Evolutionary conservation across 2,888 invertebrate species (phyloP).

Genomic region (Rhogogaster chlorosoma): DNA sequence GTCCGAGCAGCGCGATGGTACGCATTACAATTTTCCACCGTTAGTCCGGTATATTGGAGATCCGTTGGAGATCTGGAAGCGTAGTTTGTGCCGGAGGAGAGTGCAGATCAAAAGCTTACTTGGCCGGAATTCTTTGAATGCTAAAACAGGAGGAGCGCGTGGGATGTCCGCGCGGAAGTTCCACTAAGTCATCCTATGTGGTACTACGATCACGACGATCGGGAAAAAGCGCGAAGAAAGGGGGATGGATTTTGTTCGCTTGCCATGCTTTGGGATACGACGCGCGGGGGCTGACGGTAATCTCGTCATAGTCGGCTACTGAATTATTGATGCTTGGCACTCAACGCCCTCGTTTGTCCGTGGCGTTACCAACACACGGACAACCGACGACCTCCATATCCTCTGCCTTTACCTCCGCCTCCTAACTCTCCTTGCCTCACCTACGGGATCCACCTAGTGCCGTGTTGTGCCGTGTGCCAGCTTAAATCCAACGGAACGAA

Average conservation of each 20-base stretch:
- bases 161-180: slow-evolving; percentile 2
- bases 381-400: slow-evolving; percentile 59
- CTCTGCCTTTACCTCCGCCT: slow-evolving; percentile 51
- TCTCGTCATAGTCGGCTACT: slow-evolving; percentile 75
- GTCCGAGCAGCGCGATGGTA: slow-evolving; percentile 65
- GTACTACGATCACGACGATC: slow-evolving; percentile 15
- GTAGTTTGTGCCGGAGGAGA: slow-evolving; percentile 38
- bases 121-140: slow-evolving; percentile 55
- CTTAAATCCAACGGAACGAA: background rate
- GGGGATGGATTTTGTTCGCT: slow-evolving; percentile 49
- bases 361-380: slow-evolving; percentile 59
- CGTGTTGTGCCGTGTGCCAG: background rate
- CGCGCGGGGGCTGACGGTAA: slow-evolving; percentile 62
- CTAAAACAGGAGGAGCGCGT: slow-evolving; percentile 1
- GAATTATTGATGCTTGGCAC: slow-evolving; percentile 77
- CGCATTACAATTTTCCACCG: slow-evolving; percentile 65
- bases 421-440: background rate
- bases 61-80: slow-evolving; percentile 4
- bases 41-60: background rate
- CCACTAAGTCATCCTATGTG: slow-evolving; percentile 11
- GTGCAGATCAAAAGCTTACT: slow-evolving; percentile 48
- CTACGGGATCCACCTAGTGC: background rate
- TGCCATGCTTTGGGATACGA: slow-evolving; percentile 38
- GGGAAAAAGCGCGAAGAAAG: slow-evolving; percentile 21
- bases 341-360: slow-evolving; percentile 67